These are phyloP conservation scores for Pollachius pollachius DNA, from an alignment of 2,113 vertebrate species.

Conservation along the genomic window DNA sequence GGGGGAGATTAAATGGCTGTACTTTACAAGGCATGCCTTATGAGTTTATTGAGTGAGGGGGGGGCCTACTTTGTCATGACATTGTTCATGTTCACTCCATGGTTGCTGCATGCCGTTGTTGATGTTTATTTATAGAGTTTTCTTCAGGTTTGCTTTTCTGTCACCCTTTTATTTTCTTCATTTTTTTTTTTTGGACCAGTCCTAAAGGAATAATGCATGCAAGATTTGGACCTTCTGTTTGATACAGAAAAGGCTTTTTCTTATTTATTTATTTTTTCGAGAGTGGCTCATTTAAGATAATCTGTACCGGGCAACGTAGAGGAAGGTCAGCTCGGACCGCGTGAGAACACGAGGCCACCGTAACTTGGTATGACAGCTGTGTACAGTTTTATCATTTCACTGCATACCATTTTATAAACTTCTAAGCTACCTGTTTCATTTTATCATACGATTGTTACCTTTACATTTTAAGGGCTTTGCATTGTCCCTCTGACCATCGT, in stretches of 20 bases:
- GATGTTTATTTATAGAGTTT: constrained; percentile 71
- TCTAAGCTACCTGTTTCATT: constrained; percentile 42
- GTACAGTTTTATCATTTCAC: constrained; percentile 72
- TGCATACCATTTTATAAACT: constrained; percentile 57
- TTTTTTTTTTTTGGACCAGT: constrained; percentile 27
- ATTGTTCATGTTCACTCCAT: constrained; percentile 79
- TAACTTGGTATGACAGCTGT: constrained; percentile 59
- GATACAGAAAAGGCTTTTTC: constrained; percentile 53
- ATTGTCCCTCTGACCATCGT: constrained; percentile 68
- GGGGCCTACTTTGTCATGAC: constrained; percentile 73
- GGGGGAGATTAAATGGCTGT: constrained; percentile 58
- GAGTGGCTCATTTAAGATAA: constrained; percentile 59
- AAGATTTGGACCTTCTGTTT: constrained; percentile 68
- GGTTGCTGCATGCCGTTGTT: constrained; percentile 93
- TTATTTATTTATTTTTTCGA: constrained; percentile 36
- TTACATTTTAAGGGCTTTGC: constrained; percentile 77
- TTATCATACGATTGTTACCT: constrained; percentile 28
- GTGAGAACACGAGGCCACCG: constrained; percentile 51
- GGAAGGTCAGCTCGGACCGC: constrained; percentile 49
- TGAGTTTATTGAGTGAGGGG: constrained; percentile 81
- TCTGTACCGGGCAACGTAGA: constrained; percentile 55
- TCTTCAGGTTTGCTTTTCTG: constrained; percentile 46
- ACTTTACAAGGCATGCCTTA: constrained; percentile 94
- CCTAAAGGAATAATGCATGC: constrained; percentile 76
- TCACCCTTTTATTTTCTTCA: too few relatives aligned